phyloP scores from a whole-genome alignment of 2,113 vertebrate genomes.

The Python bivittatus region DNA sequence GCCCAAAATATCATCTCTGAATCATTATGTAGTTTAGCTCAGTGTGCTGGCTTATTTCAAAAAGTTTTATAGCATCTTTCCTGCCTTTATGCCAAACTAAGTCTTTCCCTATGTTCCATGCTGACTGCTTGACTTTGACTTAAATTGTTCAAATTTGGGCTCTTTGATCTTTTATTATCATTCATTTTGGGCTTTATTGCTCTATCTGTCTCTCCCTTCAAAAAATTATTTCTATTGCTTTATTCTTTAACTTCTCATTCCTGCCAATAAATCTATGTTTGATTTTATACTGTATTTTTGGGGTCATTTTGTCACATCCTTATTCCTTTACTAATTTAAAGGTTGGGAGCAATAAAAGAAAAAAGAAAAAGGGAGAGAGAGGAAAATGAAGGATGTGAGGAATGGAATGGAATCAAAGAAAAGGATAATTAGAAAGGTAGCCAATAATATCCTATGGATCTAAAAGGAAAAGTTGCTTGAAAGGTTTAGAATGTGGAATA shows the following conservation, averaged over 20 bases:
- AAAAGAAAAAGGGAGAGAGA: background rate
- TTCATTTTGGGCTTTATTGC: slow-evolving; percentile 48
- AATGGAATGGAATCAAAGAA: background rate
- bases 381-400: background rate
- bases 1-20: slow-evolving; percentile 38
- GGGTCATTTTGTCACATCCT: slow-evolving; percentile 30
- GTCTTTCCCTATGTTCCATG: slow-evolving; percentile 34
- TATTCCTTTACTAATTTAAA: slow-evolving; percentile 23
- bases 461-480: slow-evolving; percentile 14
- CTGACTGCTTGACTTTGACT: slow-evolving; percentile 37
- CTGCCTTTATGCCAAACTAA: slow-evolving; percentile 47
- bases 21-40: slow-evolving; percentile 38
- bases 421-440: slow-evolving; percentile 15
- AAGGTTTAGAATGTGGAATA: slow-evolving; percentile 7
- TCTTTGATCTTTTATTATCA: slow-evolving; percentile 55
- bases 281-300: slow-evolving; percentile 36
- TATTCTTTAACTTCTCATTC: slow-evolving; percentile 20
- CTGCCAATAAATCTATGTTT: slow-evolving; percentile 43
- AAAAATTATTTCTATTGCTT: slow-evolving; percentile 42
- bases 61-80: slow-evolving; percentile 37
- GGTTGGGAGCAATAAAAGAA: background rate
- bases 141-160: slow-evolving; percentile 50
- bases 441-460: background rate
- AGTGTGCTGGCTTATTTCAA: slow-evolving; percentile 40
- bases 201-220: slow-evolving; percentile 39